Evolutionary conservation across 2,888 invertebrate genomes (phyloP).

Genomic region (Drosophila acutilabella): DNA sequence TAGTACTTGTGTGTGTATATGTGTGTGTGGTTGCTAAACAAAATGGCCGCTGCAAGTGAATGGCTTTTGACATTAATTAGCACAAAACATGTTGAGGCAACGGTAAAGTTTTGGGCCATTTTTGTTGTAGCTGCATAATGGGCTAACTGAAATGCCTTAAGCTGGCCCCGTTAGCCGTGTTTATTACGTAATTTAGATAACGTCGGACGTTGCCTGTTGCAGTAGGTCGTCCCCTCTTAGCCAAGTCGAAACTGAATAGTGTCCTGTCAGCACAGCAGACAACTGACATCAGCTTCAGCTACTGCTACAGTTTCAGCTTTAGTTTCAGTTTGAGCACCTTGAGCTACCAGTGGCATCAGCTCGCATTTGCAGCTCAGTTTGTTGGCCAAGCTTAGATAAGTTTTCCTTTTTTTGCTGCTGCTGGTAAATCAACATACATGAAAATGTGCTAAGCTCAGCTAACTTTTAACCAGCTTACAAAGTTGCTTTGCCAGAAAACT

Average conservation of each 20-base stretch:
- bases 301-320: slow-evolving; percentile 16
- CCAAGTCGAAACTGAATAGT: slow-evolving; percentile 28
- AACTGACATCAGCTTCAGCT: slow-evolving; percentile 12
- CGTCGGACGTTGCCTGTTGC: slow-evolving; percentile 7
- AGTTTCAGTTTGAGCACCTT: slow-evolving; percentile 27
- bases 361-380: slow-evolving; percentile 19
- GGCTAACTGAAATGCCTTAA: slow-evolving; percentile 38
- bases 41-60: slow-evolving; percentile 57
- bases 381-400: slow-evolving; percentile 30
- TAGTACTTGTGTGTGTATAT: slow-evolving; percentile 13
- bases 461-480: slow-evolving; percentile 43
- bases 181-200: slow-evolving; percentile 66
- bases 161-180: slow-evolving; percentile 48
- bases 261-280: slow-evolving; percentile 40
- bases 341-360: slow-evolving; percentile 41
- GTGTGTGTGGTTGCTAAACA: slow-evolving; percentile 41
- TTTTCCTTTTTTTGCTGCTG: not conserved
- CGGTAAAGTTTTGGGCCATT: slow-evolving; percentile 68
- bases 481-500: slow-evolving; percentile 27
- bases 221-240: not conserved
- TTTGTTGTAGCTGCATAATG: slow-evolving; percentile 71
- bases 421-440: slow-evolving; percentile 47
- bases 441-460: slow-evolving; percentile 41
- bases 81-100: slow-evolving; percentile 64
- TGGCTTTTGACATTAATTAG: slow-evolving; percentile 78